phyloP scores from a whole-genome alignment of 1,140 invertebrate genomes.

The Brachionus sp. region DNA sequence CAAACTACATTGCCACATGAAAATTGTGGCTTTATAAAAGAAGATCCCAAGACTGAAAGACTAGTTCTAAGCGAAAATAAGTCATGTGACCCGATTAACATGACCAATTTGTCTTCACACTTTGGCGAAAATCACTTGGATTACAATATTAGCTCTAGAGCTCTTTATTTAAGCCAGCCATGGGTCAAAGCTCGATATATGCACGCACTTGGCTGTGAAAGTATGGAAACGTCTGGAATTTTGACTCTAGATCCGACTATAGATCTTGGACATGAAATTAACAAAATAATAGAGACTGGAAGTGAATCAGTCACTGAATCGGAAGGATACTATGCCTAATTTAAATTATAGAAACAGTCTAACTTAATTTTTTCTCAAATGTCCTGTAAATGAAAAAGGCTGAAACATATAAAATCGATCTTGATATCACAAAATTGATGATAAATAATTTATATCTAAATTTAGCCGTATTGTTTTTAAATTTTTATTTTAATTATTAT shows the following conservation, averaged over 20 bases:
- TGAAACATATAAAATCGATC: background rate
- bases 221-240: conserved; percentile 7
- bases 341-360: background rate
- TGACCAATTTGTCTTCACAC: conserved; percentile 36
- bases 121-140: conserved; percentile 39
- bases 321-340: conserved; percentile 37
- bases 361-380: background rate
- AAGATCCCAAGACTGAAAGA: background rate
- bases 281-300: conserved; percentile 10
- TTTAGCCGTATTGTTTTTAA: background rate
- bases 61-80: background rate
- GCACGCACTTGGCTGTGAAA: conserved; percentile 23
- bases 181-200: conserved; percentile 17
- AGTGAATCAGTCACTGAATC: background rate
- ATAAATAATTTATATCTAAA: background rate
- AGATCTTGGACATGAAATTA: conserved; percentile 4
- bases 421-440: background rate
- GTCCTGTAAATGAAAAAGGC: background rate
- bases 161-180: conserved; percentile 26
- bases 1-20: background rate
- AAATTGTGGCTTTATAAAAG: conserved; percentile 18
- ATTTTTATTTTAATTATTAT: background rate
- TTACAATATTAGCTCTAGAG: conserved; percentile 29
- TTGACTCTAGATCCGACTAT: conserved; percentile 35
- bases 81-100: background rate